phyloP scores from a whole-genome alignment of 1,140 invertebrate genomes.

The Trichomalopsis sarcophagae region DNA sequence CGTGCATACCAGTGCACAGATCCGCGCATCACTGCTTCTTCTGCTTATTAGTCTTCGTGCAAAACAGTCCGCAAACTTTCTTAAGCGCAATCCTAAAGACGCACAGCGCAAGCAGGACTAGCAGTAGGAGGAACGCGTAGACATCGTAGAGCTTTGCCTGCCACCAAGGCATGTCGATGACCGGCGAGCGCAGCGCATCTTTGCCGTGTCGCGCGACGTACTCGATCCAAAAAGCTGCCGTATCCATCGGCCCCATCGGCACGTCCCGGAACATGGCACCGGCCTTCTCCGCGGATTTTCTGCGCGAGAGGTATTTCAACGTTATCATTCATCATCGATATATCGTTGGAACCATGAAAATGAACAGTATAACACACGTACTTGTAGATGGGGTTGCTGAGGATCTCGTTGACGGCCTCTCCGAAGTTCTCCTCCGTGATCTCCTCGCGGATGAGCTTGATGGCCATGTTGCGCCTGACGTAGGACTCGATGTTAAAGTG shows the following conservation, averaged over 20 bases:
- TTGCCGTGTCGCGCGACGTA: slow-evolving; percentile 6
- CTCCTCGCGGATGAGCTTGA: slow-evolving; percentile 63
- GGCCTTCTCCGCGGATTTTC: background rate
- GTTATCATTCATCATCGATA: background rate
- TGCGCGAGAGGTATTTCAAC: background rate
- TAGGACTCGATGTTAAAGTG: slow-evolving; percentile 74
- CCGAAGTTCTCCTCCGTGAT: slow-evolving; percentile 65
- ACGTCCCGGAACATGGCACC: background rate
- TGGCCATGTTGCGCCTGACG: slow-evolving; percentile 55
- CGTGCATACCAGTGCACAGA: too few species aligned
- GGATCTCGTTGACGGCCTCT: slow-evolving; percentile 61
- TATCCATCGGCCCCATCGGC: background rate
- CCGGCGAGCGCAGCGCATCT: background rate
- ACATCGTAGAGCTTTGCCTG: background rate
- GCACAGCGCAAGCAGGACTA: background rate
- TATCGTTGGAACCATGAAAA: too few species aligned
- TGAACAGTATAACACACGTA: slow-evolving; percentile 5
- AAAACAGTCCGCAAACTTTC: background rate
- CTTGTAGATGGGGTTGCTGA: slow-evolving; percentile 65
- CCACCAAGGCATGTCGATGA: slow-evolving; percentile 5
- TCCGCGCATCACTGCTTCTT: too few species aligned
- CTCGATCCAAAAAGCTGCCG: slow-evolving; percentile 6
- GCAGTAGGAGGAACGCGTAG: background rate
- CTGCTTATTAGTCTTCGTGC: too few species aligned
- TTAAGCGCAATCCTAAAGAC: background rate